Percentiles rank a stretch among this genome's conserved stretches.
Conservation (phyloP, 2,797 vertebrate species). For the Cyclura pinguis region DNA sequence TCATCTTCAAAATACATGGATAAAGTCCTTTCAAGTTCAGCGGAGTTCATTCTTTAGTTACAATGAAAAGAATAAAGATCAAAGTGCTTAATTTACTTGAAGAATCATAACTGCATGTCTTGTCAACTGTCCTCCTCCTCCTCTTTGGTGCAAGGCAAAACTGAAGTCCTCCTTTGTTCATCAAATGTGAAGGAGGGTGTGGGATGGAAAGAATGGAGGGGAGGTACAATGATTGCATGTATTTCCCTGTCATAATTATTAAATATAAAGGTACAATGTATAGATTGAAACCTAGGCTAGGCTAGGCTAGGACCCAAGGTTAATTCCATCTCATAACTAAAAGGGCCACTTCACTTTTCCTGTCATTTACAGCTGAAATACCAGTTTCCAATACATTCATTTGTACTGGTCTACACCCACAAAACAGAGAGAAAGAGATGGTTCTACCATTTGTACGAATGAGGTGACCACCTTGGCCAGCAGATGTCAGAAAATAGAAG, state of each 20-base stretch:
- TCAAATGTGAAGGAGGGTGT: background rate
- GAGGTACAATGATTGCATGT: background rate
- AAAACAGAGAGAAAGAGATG: background rate
- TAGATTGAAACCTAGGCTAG: background rate
- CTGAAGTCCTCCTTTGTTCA: background rate
- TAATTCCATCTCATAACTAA: background rate
- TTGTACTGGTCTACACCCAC: background rate
- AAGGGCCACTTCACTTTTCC: background rate
- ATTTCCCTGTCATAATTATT: background rate
- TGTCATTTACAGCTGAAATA: background rate
- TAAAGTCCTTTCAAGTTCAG: slow-evolving; percentile 33
- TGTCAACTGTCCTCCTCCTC: background rate
- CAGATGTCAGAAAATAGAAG: background rate
- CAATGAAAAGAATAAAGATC: slow-evolving; percentile 68
- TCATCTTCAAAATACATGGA: slow-evolving; percentile 16
- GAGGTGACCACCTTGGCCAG: background rate
- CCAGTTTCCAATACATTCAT: background rate
- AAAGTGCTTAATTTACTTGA: slow-evolving; percentile 76
- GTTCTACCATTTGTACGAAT: background rate
- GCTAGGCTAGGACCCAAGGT: no score
- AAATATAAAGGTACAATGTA: background rate
- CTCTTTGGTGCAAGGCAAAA: background rate
- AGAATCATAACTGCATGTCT: slow-evolving; percentile 65
- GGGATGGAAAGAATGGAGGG: background rate
- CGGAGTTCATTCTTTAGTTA: slow-evolving; percentile 45